Evolutionary conservation across 1,140 invertebrate genomes (phyloP), one percentile per base, ranked within the genome.

Genomic region (Sycophila sp.): DNA sequence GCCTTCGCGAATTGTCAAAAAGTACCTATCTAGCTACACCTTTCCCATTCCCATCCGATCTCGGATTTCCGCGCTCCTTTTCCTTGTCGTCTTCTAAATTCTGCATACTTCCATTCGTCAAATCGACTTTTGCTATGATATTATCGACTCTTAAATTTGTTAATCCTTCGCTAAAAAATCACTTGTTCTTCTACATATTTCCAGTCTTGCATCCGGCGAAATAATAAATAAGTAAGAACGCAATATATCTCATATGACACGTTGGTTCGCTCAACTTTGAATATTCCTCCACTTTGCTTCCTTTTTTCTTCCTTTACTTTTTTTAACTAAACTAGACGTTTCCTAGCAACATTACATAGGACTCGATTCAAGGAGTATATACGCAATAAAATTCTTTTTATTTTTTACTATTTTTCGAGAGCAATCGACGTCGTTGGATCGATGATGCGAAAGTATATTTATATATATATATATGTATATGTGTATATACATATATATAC

Each of bases 1-100:
- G 68, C 60, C 34, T 74, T 73, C n/a, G 60, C 73, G 76, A 79
- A 75, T 77, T 78, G 74, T 80, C 77, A 76, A 78, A 83, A 81
- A 82, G 81, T 82, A 77, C 72, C 81, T 83, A 84, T 82, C 81
- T 82, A 85, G 72, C 80, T 83, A 82, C 62, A 62, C 72, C 68
- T 66, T 72, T 36, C 51, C 69, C 30, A 70, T 38, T 40, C 55
- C 22, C 49, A 30, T 71, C 66, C 38, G 34, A 5, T 75, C 19
- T 69, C 1, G 10, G n/a, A 47, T 40, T 53, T 49, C 38, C 34
- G 47, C 17, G 45, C 30, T 72, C 34, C 17, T 74, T 40, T 40
- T 68, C 38, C 63, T 19, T 68, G 28, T 36, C 30, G 24, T 45
- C 30, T 55, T 45, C 24, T 17, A 13, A n/a, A n/a, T n/a, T n/a